Evolutionary conservation across 2,888 invertebrate species (phyloP).

Genomic region (Scelioninae gen. 2): DNA sequence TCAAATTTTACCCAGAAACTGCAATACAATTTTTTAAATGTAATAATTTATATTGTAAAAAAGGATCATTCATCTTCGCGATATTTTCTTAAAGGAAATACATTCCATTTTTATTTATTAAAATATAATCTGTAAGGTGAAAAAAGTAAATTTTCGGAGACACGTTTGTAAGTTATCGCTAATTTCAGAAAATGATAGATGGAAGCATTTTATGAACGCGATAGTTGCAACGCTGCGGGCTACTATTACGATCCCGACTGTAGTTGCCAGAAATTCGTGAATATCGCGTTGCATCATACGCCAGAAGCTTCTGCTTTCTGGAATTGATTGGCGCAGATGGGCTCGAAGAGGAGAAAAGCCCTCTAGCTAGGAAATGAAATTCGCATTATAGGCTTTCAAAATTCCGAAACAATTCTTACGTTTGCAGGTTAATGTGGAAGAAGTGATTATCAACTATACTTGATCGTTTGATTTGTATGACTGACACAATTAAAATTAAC

Average conservation of each 20-base stretch:
- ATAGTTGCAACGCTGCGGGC: conserved; percentile 33
- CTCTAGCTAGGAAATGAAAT: conserved; percentile 44
- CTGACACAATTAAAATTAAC: too few relatives aligned
- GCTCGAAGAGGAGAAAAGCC: conserved; percentile 36
- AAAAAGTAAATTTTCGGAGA: too few relatives aligned
- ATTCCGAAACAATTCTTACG: conserved; percentile 27
- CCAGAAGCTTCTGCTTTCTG: conserved; percentile 46
- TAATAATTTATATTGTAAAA: too few relatives aligned
- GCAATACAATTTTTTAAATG: too few relatives aligned
- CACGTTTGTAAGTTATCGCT: background rate
- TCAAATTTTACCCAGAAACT: too few relatives aligned
- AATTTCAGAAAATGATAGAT: conserved; percentile 2
- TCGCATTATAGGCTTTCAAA: conserved; percentile 37
- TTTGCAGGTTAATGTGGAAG: background rate
- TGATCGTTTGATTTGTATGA: too few relatives aligned
- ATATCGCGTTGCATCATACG: conserved; percentile 34
- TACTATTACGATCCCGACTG: conserved; percentile 22
- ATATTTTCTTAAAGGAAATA: too few relatives aligned
- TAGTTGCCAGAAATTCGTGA: conserved; percentile 36
- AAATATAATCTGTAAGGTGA: too few relatives aligned
- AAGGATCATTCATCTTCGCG: too few relatives aligned
- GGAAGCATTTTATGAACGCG: conserved; percentile 21
- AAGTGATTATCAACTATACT: too few relatives aligned
- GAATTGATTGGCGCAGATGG: conserved; percentile 51
- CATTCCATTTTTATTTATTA: too few relatives aligned